A percentile compares a stretch with the other conserved stretches of the same genome.
Evolutionary conservation across 2,888 invertebrate species (phyloP).

Genomic region (Dolichopus griseipennis): DNA sequence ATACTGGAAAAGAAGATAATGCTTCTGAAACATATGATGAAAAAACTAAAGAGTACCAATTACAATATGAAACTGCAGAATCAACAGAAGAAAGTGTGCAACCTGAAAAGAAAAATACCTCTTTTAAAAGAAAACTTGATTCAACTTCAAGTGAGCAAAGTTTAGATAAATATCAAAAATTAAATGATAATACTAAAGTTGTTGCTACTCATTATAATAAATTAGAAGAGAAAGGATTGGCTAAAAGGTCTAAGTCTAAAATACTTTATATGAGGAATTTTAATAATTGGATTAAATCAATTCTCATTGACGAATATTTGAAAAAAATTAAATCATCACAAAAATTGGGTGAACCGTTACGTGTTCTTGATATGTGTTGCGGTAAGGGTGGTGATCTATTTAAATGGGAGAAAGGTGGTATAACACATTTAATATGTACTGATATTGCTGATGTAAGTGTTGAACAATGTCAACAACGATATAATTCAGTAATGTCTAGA

Average conservation of each 20-base stretch:
- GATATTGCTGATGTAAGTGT: slow-evolving; percentile 92
- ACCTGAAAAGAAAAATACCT: background rate
- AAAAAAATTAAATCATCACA: slow-evolving; percentile 55
- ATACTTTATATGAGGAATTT: slow-evolving; percentile 93
- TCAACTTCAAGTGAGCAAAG: background rate
- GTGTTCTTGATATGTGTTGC: slow-evolving; percentile 89
- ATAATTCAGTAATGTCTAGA: slow-evolving; percentile 55
- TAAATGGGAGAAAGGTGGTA: slow-evolving; percentile 86
- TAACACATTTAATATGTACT: slow-evolving; percentile 76
- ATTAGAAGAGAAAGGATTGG: slow-evolving; percentile 71
- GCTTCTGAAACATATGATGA: background rate
- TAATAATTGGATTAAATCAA: slow-evolving; percentile 98
- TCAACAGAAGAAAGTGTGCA: background rate
- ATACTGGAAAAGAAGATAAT: background rate
- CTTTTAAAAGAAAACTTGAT: background rate
- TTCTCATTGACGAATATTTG: slow-evolving; percentile 78
- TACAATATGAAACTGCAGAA: background rate
- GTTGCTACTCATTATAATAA: slow-evolving; percentile 94
- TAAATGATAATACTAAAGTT: slow-evolving; percentile 33
- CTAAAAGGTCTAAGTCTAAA: slow-evolving; percentile 73
- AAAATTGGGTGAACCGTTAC: slow-evolving; percentile 56
- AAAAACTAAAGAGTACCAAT: background rate
- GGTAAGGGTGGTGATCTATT: slow-evolving; percentile 97
- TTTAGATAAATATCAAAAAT: background rate
- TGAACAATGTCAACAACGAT: slow-evolving; percentile 79